Percentiles rank a stretch among this genome's conserved stretches.
Conservation (phyloP, 2,888 invertebrate species). For the Epsilonema sp. region DNA sequence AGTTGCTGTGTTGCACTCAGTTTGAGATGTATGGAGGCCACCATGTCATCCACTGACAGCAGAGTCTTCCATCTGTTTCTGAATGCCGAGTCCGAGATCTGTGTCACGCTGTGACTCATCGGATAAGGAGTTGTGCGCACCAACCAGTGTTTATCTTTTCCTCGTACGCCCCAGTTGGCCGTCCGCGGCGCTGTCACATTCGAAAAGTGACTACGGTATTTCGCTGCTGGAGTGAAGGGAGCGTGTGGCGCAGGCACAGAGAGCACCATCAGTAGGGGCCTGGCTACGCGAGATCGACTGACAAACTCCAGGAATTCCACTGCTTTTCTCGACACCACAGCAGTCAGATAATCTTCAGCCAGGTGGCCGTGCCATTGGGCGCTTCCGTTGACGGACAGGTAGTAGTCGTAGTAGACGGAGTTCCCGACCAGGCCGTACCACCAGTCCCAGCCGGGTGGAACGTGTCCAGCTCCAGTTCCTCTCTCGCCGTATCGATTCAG, state of each 20-base stretch:
- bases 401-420: constrained; percentile 75
- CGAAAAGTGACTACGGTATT: constrained; percentile 42
- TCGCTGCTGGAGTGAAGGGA: constrained; percentile 58
- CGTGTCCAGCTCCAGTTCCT: constrained; percentile 40
- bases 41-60: constrained; percentile 66
- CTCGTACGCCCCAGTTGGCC: constrained; percentile 40
- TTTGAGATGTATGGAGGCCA: no score
- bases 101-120: not conserved
- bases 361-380: constrained; percentile 40
- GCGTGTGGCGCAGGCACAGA: constrained; percentile 68
- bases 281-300: constrained; percentile 4
- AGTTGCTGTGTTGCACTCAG: no score
- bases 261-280: constrained; percentile 61
- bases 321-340: constrained; percentile 17
- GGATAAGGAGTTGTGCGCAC: constrained; percentile 47
- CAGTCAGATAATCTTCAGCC: constrained; percentile 2
- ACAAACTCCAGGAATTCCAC: constrained; percentile 22
- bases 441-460: constrained; percentile 65
- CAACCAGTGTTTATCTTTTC: constrained; percentile 59
- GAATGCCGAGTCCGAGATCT: not conserved
- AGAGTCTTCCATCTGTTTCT: constrained; percentile 46
- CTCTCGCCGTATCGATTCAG: constrained; percentile 55
- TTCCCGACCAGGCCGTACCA: constrained; percentile 76
- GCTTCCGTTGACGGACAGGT: constrained; percentile 56
- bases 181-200: constrained; percentile 43